Conservation (phyloP, 2,113 vertebrate species). For the Leucosticte australis region DNA sequence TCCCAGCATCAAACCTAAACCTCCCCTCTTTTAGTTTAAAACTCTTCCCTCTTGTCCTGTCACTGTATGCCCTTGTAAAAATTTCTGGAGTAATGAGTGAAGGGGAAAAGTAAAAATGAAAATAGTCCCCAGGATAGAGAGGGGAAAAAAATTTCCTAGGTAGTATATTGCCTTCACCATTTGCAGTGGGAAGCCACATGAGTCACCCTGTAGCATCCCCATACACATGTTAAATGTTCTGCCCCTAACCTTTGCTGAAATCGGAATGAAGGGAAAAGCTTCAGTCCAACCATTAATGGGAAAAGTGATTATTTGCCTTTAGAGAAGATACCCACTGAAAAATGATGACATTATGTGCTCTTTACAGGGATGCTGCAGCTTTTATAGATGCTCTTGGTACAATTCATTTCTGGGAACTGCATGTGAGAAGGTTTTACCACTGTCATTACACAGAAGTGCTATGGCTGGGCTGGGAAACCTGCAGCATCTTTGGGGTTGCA, state of each 20-base stretch:
- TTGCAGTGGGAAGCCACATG: background rate
- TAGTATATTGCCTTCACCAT: background rate
- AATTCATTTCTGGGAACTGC: conserved; percentile 16
- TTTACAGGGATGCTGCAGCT: background rate
- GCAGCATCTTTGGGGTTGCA: background rate
- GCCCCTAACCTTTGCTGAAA: background rate
- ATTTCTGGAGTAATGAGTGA: background rate
- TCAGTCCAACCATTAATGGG: background rate
- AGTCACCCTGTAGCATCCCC: background rate
- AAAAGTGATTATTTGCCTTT: conserved; percentile 40
- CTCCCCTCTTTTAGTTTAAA: background rate
- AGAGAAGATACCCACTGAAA: conserved; percentile 46
- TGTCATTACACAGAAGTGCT: background rate
- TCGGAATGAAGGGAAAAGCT: background rate
- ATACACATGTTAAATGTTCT: background rate
- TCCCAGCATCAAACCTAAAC: background rate
- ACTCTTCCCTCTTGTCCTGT: background rate
- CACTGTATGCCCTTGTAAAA: background rate
- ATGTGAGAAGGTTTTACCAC: background rate
- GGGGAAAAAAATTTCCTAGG: background rate
- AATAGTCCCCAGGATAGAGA: background rate
- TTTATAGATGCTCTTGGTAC: conserved; percentile 24
- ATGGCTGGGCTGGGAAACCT: conserved; percentile 1
- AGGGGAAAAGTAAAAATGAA: background rate
- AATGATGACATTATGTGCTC: conserved; percentile 12